Base-by-base conservation (phyloP, 2,797 vertebrate genomes). In the Picus viridis region DNA sequence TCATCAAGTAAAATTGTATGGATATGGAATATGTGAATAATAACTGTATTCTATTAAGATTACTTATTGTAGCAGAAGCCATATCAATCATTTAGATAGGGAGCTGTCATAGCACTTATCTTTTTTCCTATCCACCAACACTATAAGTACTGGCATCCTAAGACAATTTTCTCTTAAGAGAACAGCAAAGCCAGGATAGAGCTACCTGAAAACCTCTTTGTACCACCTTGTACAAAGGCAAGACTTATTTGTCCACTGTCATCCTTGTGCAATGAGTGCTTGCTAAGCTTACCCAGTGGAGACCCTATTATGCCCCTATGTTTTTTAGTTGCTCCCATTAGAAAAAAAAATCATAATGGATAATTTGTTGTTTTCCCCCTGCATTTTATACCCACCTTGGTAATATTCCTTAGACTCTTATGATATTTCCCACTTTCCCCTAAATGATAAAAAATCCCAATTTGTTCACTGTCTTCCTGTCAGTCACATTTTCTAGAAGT, bases 41-140 rank as follows among this genome's bases (percentile, higher is more conserved):
- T 88, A 90, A 88, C 43, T 69, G 24, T 64, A 93, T 90, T 90
- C 89, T 87, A 92, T 90, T 88, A 92, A 69, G 22, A 78, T 84
- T 83, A 63, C 62, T 84, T 83, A 88, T 49, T 54, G 24, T 69
- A 78, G 63, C 19, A 86, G 51, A 86, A 89, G n/a, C 4, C 11
- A 10, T 69, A 81, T 94, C 41, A 93, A 83, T 92, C 86, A 69
- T 47, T 80, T 45, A 71, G 80, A 81, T 36, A 71, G 32, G 17
- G 26, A 90, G 80, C 32, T 78, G 51, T 65, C 77, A 83, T 4
- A 62, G 54, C 4, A 70, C 1, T 43, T 72, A 57, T 3, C 3
- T 16, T 43, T 58, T 63, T 88, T 32, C 41, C 6, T 59, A 3
- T 74, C 18, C 10, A 58, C 5, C 15, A 32, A 15, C 57, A 9